Evolutionary conservation across 2,797 vertebrate species (phyloP), one percentile per base, ranked within the genome.

Genomic region (Takifugu ocellatus): DNA sequence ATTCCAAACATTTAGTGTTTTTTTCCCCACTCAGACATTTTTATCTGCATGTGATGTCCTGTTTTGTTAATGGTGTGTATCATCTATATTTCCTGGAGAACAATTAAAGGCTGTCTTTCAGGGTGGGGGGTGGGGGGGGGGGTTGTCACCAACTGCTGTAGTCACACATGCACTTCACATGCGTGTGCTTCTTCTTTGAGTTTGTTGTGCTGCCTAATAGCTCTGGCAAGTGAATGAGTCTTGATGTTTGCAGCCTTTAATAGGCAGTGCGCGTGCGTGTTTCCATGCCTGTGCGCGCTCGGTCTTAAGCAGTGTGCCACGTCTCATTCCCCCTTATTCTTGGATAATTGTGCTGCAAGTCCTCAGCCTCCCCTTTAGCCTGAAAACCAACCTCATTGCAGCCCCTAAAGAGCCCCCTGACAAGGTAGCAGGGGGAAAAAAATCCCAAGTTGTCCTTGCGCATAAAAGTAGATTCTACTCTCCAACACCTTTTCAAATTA

Each of bases 401-500:
- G 92, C 93, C 81, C 79, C 94, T 91, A 94, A 93, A 95, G 93
- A 96, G 93, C 80, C 72, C 78, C 71, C 77, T 61, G 72, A 83
- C 77, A 78, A 68, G 62, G 63, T 78, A 60, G 65, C 77, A 46
- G 72, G 14, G 25, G n/a, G 70, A 94, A 93, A 94, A 93, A 95
- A 96, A 95, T 93, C 94, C 94, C 94, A 97, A 98, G 94, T 98
- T 98, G 95, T 99, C 96, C 96, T 98, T 98, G 94, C 96, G 94
- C 95, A 98, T 98, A 96, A 97, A 98, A 98, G 97, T 97, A 97
- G 94, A 98, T 96, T 97, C 96, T 97, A 93, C 95, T 96, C 95
- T 97, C 95, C 94, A 98, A 99, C 96, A 99, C 96, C 96, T 99
- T 99, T 99, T 99, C 96, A 98, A 98, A 99, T 98, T 98, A 98